Conservation (phyloP, 2,888 invertebrate genomes). For the Morpho deidamia region DNA sequence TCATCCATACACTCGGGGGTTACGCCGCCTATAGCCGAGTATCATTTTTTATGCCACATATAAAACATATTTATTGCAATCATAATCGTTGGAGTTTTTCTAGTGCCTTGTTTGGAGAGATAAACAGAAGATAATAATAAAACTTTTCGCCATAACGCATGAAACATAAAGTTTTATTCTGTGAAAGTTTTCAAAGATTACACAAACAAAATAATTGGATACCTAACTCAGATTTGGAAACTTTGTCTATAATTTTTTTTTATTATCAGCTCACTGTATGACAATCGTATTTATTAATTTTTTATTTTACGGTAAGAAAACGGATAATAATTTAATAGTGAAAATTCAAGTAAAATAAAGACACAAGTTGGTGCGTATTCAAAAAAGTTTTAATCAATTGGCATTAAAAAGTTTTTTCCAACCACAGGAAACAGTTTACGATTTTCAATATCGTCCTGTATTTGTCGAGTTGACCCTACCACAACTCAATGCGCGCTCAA, state of each 20-base stretch:
- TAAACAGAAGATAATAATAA: constrained; percentile 49
- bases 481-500: constrained; percentile 75
- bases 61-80: constrained; percentile 78
- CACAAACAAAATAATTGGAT: too few relatives aligned
- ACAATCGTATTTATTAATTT: too few relatives aligned
- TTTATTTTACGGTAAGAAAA: too few relatives aligned
- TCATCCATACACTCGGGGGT: constrained; percentile 77
- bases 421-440: constrained; percentile 36
- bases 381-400: constrained; percentile 14
- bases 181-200: not conserved
- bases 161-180: constrained; percentile 5
- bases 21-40: constrained; percentile 66
- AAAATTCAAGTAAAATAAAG: too few relatives aligned
- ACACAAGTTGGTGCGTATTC: constrained; percentile 16
- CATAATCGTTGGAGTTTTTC: constrained; percentile 72
- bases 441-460: constrained; percentile 58
- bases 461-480: constrained; percentile 72
- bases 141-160: constrained; percentile 12
- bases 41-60: constrained; percentile 77
- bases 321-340: too few relatives aligned
- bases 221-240: too few relatives aligned
- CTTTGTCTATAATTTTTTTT: too few relatives aligned
- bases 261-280: too few relatives aligned
- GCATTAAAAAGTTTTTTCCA: too few relatives aligned
- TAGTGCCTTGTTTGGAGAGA: constrained; percentile 60